Base-by-base conservation (phyloP, 2,797 vertebrate genomes). In the Neosalanx taihuensis region DNA sequence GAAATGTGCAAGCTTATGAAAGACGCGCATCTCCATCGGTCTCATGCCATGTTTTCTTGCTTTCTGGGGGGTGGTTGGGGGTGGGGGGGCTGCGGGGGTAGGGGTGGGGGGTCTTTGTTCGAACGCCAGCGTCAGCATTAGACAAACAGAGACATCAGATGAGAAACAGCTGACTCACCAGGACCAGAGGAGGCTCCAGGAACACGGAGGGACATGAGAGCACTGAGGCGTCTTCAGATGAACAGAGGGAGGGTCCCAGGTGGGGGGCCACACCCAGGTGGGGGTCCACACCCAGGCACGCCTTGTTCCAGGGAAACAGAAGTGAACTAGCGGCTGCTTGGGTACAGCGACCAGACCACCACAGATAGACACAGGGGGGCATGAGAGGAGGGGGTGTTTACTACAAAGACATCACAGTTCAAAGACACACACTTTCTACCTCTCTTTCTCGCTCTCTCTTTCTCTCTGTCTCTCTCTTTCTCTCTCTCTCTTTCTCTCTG, bases 221-320 rank as follows among this genome's bases (percentile, higher is more conserved):
- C 76, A 79, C 74, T 85, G 79, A 84, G 72, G 81, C 76, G 72
- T 69, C 79, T 85, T 41, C 30, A 68, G 72, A 74, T 75, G 79
- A 86, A 84, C 81, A 82, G 74, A 80, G 79, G 64, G 17, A 10
- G 12, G 17, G 6, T 15, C 12, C 9, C 18, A n/a, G n/a, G n/a
- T n/a, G n/a, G n/a, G n/a, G n/a, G n/a, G n/a, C n/a, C n/a, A n/a
- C n/a, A n/a, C n/a, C n/a, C 17, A 29, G 9, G 18, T 31, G 29
- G 30, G 46, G 17, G 66, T 31, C 30, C 65, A 29, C n/a, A 49
- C 17, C 29, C 5, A 49, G 26, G 4, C 9, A 31, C 23, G 33
- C 69, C 60, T 78, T 72, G 69, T 80, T 51, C 49, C 5, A 51
- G 49, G n/a, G 6, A 26, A 74, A 67, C 72, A 67, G 72, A 62